A percentile compares a stretch with the other conserved stretches of the same genome.
phyloP scores from a whole-genome alignment of 2,113 vertebrate species.

The Apaloderma vittatum region DNA sequence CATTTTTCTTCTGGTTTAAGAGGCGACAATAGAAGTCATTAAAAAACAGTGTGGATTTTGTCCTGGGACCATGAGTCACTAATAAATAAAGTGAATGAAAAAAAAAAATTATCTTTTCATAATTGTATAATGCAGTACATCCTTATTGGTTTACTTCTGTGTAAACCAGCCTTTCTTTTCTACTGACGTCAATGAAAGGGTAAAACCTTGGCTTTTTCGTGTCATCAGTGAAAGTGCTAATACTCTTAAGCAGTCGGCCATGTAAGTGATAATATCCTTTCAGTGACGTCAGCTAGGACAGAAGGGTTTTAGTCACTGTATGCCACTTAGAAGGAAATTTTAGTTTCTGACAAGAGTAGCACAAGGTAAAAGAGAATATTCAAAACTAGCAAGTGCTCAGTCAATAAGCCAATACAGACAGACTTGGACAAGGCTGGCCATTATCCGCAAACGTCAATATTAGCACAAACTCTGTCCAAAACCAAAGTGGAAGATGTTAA shows the following conservation, averaged over 20 bases:
- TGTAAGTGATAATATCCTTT: background rate
- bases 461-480: background rate
- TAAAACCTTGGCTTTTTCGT: background rate
- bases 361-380: background rate
- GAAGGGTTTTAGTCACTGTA: background rate
- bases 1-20: background rate
- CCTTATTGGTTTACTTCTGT: constrained; percentile 31
- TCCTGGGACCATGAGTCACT: constrained; percentile 42
- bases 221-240: background rate
- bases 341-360: background rate
- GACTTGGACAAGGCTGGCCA: background rate
- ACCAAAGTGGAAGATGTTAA: background rate
- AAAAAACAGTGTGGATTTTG: background rate
- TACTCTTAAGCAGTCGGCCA: background rate
- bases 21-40: background rate
- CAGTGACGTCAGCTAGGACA: background rate
- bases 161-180: background rate
- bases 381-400: background rate
- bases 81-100: constrained; percentile 3
- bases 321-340: background rate
- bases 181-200: constrained; percentile 16
- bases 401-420: background rate
- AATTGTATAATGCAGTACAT: constrained; percentile 22
- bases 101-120: background rate
- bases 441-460: background rate